Evolutionary conservation across 2,888 invertebrate species (phyloP).

Genomic region (Epirrhoe tristata): DNA sequence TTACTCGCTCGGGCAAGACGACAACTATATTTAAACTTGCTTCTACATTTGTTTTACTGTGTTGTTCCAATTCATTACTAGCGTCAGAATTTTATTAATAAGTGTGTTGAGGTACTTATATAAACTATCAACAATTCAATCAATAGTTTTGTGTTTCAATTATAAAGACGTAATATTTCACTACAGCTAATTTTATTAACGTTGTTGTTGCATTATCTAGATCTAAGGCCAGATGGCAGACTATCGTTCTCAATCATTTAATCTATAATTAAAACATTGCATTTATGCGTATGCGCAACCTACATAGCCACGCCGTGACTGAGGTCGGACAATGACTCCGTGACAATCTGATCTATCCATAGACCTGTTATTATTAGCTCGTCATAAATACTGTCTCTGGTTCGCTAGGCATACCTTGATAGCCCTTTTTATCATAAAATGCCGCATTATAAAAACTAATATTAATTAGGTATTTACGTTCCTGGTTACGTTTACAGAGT

Average conservation of each 20-base stretch:
- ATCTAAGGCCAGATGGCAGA: constrained; percentile 46
- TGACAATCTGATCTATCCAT: constrained; percentile 46
- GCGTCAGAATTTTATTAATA: not conserved
- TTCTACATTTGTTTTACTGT: not conserved
- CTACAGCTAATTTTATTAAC: constrained; percentile 34
- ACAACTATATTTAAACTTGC: not conserved
- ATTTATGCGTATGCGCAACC: constrained; percentile 45
- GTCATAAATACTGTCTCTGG: constrained; percentile 33
- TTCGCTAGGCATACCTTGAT: constrained; percentile 13
- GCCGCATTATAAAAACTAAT: not conserved
- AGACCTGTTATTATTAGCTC: constrained; percentile 42
- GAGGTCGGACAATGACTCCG: constrained; percentile 46
- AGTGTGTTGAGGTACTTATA: not conserved
- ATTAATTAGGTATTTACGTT: not conserved
- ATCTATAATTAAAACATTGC: constrained; percentile 47
- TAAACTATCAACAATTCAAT: not conserved
- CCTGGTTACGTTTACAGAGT: not conserved
- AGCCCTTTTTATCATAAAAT: not conserved
- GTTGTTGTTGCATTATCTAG: constrained; percentile 40
- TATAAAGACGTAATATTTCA: constrained; percentile 4
- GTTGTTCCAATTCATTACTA: no score
- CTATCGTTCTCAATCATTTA: constrained; percentile 45
- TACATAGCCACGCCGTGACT: constrained; percentile 45
- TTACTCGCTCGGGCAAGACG: not conserved
- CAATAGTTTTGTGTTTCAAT: not conserved